These are phyloP conservation scores for Brachyhypopomus gauderio DNA, from an alignment of 2,113 vertebrate genomes.

Conservation along the genomic window DNA sequence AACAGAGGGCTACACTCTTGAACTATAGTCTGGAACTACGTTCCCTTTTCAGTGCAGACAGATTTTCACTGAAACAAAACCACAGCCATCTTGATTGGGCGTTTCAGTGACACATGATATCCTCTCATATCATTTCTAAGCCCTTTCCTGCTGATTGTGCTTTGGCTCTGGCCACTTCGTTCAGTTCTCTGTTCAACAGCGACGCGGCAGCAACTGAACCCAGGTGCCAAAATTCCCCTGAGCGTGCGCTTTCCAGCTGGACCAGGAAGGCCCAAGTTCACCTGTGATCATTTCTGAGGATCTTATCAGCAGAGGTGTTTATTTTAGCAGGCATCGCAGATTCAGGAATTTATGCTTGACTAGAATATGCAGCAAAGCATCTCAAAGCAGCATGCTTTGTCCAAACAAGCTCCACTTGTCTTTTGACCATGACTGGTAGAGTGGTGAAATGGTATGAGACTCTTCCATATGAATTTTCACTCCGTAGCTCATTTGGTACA, in stretches of 20 bases:
- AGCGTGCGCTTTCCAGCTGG: conserved; percentile 52
- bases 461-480: background rate
- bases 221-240: conserved; percentile 49
- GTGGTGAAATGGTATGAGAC: conserved; percentile 23
- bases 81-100: background rate
- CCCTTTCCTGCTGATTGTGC: conserved; percentile 13
- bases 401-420: conserved; percentile 54
- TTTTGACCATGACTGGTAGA: conserved; percentile 24
- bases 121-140: background rate
- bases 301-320: conserved; percentile 59
- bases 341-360: conserved; percentile 56
- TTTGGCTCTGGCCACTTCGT: conserved; percentile 18
- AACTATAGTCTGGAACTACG: background rate
- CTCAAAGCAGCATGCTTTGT: conserved; percentile 45
- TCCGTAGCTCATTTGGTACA: background rate
- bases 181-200: background rate
- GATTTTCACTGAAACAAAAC: background rate
- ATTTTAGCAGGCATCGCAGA: conserved; percentile 57
- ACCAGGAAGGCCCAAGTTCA: conserved; percentile 10
- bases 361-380: conserved; percentile 50
- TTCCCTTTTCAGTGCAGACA: background rate
- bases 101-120: background rate
- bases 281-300: conserved; percentile 56
- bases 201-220: conserved; percentile 6
- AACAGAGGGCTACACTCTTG: background rate